Evolutionary conservation across 2,888 invertebrate species (phyloP).

Genomic region (Chromoteleia sp.): DNA sequence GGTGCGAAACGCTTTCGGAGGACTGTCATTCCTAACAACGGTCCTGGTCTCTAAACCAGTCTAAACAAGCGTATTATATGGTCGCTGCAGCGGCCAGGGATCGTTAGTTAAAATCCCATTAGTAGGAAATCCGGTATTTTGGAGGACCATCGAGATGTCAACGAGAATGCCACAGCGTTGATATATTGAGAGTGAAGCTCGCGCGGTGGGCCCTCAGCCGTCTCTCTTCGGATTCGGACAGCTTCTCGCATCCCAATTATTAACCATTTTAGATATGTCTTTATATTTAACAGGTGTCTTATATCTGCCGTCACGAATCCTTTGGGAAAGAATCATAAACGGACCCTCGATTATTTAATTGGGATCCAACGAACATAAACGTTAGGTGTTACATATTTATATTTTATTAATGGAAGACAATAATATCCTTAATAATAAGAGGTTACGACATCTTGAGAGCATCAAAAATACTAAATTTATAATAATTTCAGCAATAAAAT

Average conservation of each 20-base stretch:
- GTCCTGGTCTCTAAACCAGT: slow-evolving; percentile 57
- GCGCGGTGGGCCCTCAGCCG: slow-evolving; percentile 48
- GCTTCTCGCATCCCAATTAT: slow-evolving; percentile 45
- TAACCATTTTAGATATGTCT: slow-evolving; percentile 72
- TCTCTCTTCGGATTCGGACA: slow-evolving; percentile 21
- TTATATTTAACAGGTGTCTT: slow-evolving; percentile 81
- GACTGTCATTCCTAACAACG: slow-evolving; percentile 58
- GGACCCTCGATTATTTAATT: slow-evolving; percentile 33
- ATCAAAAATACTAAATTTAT: too few relatives aligned
- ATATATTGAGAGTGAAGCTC: slow-evolving; percentile 80
- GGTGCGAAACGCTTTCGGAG: slow-evolving; percentile 41
- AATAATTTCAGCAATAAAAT: too few relatives aligned
- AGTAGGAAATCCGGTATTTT: slow-evolving; percentile 79
- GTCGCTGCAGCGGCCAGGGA: slow-evolving; percentile 67
- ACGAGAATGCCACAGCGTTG: slow-evolving; percentile 79
- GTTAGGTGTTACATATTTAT: neutral
- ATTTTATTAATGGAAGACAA: slow-evolving; percentile 16
- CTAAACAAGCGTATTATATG: slow-evolving; percentile 61
- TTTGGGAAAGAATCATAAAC: slow-evolving; percentile 30
- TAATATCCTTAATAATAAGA: too few relatives aligned
- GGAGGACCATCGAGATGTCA: slow-evolving; percentile 79
- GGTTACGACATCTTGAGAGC: too few relatives aligned
- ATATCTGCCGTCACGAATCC: slow-evolving; percentile 72
- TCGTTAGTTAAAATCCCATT: slow-evolving; percentile 83
- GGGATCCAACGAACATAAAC: neutral